Conservation (phyloP, 2,797 vertebrate genomes). For the Platyrinchus mystaceus region DNA sequence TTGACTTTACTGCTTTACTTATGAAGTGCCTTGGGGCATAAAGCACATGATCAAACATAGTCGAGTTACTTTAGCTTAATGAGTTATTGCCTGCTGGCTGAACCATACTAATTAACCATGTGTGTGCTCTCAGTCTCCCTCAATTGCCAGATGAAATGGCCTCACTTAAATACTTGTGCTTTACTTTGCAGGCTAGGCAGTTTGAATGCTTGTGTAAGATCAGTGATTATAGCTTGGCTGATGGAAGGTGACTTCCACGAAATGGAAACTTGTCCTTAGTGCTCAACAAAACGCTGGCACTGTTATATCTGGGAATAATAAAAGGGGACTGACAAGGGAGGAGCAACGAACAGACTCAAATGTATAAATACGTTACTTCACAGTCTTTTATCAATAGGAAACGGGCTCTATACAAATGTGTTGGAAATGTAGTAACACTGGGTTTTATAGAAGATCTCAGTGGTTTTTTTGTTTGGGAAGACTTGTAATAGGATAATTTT, state of each 20-base stretch:
- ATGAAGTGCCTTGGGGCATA: constrained; percentile 43
- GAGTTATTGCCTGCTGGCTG: constrained; percentile 66
- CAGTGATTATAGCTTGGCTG: not conserved
- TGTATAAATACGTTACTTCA: not conserved
- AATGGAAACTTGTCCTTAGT: not conserved
- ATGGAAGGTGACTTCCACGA: not conserved
- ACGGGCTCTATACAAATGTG: not conserved
- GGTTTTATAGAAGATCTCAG: not conserved
- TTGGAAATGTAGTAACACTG: not conserved
- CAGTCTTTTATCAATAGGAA: not conserved
- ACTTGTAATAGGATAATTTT: not conserved
- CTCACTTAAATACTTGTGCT: not conserved
- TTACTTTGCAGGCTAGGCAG: not conserved
- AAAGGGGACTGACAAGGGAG: not conserved
- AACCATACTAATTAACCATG: constrained; percentile 57
- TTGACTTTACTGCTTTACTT: constrained; percentile 53
- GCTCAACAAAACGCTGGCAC: fast-evolving
- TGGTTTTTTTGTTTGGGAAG: not conserved
- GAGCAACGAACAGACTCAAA: not conserved
- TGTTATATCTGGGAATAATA: not conserved
- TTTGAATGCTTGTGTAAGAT: not conserved
- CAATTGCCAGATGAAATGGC: not conserved
- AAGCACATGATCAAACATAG: constrained; percentile 62
- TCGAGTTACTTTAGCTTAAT: constrained; percentile 55
- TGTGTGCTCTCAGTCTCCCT: constrained; percentile 14